phyloP scores from a whole-genome alignment of 2,888 invertebrate genomes.

The Craniophora ligustri region DNA sequence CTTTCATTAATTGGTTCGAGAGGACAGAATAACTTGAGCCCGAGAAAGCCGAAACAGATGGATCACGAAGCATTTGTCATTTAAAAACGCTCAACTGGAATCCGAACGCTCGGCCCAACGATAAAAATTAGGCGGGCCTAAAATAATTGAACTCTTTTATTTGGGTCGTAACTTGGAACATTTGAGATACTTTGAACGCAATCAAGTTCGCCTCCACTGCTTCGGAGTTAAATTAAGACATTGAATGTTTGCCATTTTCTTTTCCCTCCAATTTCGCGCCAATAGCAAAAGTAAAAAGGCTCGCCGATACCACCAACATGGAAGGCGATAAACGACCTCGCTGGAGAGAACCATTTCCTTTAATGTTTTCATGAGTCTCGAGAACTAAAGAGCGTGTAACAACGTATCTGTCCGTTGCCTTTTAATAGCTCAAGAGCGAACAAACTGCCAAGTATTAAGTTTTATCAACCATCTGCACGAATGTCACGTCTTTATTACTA shows the following conservation, averaged over 20 bases:
- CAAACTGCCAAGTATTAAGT: conserved; percentile 85
- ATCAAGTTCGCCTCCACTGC: conserved; percentile 70
- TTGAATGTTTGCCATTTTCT: conserved; percentile 84
- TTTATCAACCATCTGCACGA: conserved; percentile 87
- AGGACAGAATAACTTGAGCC: conserved; percentile 62
- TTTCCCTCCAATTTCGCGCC: conserved; percentile 81
- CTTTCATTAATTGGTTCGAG: conserved; percentile 78
- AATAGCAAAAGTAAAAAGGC: conserved; percentile 82
- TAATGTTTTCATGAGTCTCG: conserved; percentile 85
- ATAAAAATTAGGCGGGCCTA: conserved; percentile 77
- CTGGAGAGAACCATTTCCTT: conserved; percentile 78
- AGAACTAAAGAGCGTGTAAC: conserved; percentile 84
- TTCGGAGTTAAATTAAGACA: conserved; percentile 82
- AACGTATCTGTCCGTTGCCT: conserved; percentile 82
- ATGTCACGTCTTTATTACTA: conserved; percentile 87
- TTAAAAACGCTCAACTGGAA: conserved; percentile 72
- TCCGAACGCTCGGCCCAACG: conserved; percentile 62
- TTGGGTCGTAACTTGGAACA: conserved; percentile 64
- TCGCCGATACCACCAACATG: conserved; percentile 78
- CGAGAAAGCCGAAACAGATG: conserved; percentile 70
- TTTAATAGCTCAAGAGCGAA: conserved; percentile 83
- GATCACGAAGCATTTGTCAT: conserved; percentile 75
- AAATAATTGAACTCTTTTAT: conserved; percentile 76
- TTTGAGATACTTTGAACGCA: conserved; percentile 72
- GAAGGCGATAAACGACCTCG: conserved; percentile 78